Percentiles rank a stretch among this genome's conserved stretches.
These are phyloP conservation scores for Oxyruncus cristatus DNA, from an alignment of 2,113 vertebrate species.

Conservation along the genomic window DNA sequence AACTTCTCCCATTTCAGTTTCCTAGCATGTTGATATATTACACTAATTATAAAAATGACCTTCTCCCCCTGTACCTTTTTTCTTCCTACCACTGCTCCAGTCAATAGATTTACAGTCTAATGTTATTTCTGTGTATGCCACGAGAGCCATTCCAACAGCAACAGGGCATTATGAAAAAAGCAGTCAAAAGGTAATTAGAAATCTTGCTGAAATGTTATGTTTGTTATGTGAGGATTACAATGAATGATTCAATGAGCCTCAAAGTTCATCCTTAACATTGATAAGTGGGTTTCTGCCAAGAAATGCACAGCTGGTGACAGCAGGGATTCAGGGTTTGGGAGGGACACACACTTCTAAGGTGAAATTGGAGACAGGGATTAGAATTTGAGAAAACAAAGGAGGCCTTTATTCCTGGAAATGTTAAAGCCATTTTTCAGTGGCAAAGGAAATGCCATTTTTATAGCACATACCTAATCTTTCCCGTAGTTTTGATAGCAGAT, in stretches of 20 bases:
- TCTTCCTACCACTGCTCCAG: background rate
- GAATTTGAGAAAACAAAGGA: constrained; percentile 37
- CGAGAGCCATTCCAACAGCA: constrained; percentile 37
- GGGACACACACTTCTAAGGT: constrained; percentile 36
- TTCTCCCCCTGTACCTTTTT: constrained; percentile 1
- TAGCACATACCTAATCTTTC: constrained; percentile 38
- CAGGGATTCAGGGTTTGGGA: constrained; percentile 42
- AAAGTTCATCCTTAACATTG: constrained; percentile 46
- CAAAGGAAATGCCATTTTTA: constrained; percentile 66
- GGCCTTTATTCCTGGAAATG: constrained; percentile 61
- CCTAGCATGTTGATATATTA: constrained; percentile 29
- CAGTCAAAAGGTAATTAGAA: constrained; percentile 55
- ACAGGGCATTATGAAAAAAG: constrained; percentile 3
- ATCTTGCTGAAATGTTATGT: constrained; percentile 60
- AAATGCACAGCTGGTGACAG: constrained; percentile 41
- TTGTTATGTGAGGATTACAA: constrained; percentile 42
- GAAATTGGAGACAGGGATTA: constrained; percentile 45
- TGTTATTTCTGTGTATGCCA: constrained; percentile 20
- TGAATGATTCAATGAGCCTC: constrained; percentile 43
- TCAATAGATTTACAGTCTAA: background rate
- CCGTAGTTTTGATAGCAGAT: constrained; percentile 44
- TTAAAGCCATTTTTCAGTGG: constrained; percentile 63
- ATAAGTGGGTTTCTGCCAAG: constrained; percentile 44
- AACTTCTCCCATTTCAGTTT: constrained; percentile 43
- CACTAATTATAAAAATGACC: constrained; percentile 39